phyloP scores from a whole-genome alignment of 1,140 invertebrate genomes.

The Eufriesea mexicana region DNA sequence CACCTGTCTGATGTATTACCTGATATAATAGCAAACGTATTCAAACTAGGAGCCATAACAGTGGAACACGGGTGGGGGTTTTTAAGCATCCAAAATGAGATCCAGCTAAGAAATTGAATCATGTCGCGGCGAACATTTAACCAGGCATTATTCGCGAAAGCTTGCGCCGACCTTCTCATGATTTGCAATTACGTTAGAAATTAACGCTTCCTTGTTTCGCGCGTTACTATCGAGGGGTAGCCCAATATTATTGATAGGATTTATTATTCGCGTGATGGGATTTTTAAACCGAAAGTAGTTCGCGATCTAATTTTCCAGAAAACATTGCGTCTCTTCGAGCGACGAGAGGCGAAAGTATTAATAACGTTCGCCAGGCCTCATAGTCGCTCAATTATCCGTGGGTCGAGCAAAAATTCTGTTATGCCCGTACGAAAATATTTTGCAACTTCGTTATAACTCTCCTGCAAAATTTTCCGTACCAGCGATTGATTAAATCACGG shows the following conservation, averaged over 20 bases:
- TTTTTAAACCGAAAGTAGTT: conserved; percentile 5
- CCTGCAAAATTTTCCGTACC: too few species aligned
- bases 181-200: conserved; percentile 7
- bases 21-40: conserved; percentile 2
- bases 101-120: conserved; percentile 7
- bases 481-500: neutral
- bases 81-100: neutral
- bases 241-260: neutral
- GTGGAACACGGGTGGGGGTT: neutral
- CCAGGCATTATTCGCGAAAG: neutral
- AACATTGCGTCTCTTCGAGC: neutral
- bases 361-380: neutral
- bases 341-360: neutral
- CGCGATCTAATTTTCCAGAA: conserved; percentile 6
- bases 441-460: neutral
- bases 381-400: neutral
- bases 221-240: neutral
- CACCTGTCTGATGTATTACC: neutral
- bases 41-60: neutral
- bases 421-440: neutral
- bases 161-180: neutral
- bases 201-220: neutral
- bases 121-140: neutral
- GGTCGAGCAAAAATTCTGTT: neutral
- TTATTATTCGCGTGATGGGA: neutral